A percentile compares a stretch with the other conserved stretches of the same genome.
Evolutionary conservation across 2,797 vertebrate species (phyloP).

Genomic region (Pseudocheirus occidentalis): DNA sequence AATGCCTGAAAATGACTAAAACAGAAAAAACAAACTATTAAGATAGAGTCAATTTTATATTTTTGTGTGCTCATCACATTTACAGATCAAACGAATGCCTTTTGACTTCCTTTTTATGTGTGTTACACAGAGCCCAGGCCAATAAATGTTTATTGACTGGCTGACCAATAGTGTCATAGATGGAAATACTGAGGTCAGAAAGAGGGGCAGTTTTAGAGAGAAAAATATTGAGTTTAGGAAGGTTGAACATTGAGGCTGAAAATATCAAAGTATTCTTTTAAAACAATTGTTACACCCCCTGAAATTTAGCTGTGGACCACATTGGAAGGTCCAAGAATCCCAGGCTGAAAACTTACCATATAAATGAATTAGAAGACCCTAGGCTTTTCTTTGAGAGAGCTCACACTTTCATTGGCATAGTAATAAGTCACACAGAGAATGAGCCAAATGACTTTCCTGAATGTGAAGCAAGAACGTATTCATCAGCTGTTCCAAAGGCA

Average conservation of each 20-base stretch:
- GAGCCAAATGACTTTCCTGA: not conserved
- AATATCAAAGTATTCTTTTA: not conserved
- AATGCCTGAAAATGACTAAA: too few relatives aligned
- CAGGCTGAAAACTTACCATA: not conserved
- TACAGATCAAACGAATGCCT: not conserved
- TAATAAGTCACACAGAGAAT: not conserved
- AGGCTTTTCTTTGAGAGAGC: not conserved
- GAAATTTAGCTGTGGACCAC: not conserved
- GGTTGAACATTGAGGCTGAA: not conserved
- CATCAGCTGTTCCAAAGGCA: not conserved
- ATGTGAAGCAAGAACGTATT: not conserved
- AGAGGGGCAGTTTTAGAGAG: not conserved
- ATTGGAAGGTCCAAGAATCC: not conserved
- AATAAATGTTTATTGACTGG: not conserved
- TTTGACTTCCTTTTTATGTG: not conserved
- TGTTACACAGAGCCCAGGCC: too few relatives aligned
- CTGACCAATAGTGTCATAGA: not conserved
- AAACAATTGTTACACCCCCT: not conserved
- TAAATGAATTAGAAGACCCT: not conserved
- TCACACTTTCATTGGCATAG: not conserved
- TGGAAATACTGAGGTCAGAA: not conserved
- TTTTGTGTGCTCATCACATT: not conserved
- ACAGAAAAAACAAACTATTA: not conserved
- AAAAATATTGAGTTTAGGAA: not conserved
- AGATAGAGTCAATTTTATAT: not conserved